Evolutionary conservation across 2,888 invertebrate genomes (phyloP).

Genomic region (Limenitis camilla): DNA sequence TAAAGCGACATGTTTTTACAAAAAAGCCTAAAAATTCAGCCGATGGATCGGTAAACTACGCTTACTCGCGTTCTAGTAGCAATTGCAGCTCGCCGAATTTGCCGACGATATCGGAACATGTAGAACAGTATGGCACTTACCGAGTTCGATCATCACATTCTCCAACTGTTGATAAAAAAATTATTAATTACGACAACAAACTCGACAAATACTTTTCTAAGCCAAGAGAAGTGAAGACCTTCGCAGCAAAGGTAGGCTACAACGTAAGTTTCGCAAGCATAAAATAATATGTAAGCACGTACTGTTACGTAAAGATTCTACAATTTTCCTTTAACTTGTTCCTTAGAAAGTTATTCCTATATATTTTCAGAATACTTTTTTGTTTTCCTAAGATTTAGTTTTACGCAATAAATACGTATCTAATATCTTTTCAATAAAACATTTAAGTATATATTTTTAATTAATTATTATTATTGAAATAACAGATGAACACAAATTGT

Average conservation of each 20-base stretch:
- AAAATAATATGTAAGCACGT: neutral
- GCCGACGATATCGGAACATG: conserved; percentile 64
- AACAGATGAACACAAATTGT: no score
- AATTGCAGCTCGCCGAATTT: conserved; percentile 65
- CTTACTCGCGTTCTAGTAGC: conserved; percentile 62
- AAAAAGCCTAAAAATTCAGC: conserved; percentile 63
- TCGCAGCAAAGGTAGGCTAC: conserved; percentile 48
- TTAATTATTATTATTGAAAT: no score
- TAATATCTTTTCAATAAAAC: no score
- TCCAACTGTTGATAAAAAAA: conserved; percentile 37
- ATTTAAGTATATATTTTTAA: neutral
- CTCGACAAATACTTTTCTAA: conserved; percentile 63
- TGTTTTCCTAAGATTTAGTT: no score
- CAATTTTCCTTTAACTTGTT: no score
- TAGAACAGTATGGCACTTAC: conserved; percentile 58
- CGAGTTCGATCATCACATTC: conserved; percentile 41
- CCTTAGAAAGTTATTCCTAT: no score
- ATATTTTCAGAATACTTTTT: no score
- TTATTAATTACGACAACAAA: conserved; percentile 51
- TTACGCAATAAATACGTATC: no score
- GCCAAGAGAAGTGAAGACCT: conserved; percentile 52
- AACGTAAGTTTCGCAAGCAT: conserved; percentile 12
- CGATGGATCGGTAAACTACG: conserved; percentile 63
- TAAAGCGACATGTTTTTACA: conserved; percentile 52
- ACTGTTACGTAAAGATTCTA: no score